Conservation (phyloP, 2,888 invertebrate genomes). For the Cybosia mesomella region DNA sequence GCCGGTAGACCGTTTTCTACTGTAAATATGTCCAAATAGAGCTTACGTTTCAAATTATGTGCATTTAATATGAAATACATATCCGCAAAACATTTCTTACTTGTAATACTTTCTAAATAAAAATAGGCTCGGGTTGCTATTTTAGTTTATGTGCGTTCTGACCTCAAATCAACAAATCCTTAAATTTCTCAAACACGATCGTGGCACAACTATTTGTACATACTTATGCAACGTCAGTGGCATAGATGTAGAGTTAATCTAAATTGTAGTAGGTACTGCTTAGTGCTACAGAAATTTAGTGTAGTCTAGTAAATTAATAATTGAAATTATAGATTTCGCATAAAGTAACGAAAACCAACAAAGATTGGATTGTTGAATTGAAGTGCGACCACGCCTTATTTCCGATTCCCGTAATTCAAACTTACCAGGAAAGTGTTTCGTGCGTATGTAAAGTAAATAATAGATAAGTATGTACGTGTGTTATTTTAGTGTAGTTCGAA, state of each 20-base stretch:
- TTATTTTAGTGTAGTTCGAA: neutral
- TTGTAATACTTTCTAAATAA: neutral
- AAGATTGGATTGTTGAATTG: too few relatives aligned
- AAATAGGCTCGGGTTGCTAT: neutral
- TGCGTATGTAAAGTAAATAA: neutral
- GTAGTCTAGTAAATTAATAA: too few relatives aligned
- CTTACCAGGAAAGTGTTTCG: neutral
- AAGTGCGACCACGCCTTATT: too few relatives aligned
- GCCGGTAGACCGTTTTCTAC: constrained; percentile 43
- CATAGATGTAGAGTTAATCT: neutral
- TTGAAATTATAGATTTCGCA: too few relatives aligned
- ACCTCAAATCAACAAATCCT: neutral
- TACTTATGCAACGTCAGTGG: neutral
- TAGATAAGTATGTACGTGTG: neutral
- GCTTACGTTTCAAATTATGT: constrained; percentile 31
- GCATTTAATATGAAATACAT: constrained; percentile 22
- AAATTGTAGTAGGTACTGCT: neutral
- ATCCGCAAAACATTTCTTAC: constrained; percentile 17
- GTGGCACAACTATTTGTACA: neutral
- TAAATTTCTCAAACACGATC: neutral
- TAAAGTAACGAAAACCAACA: too few relatives aligned
- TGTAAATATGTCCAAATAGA: constrained; percentile 34
- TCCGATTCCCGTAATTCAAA: neutral
- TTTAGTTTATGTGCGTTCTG: neutral
- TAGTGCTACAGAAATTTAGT: too few relatives aligned